Conservation (phyloP, 2,113 vertebrate genomes). For the Bos indicus region DNA sequence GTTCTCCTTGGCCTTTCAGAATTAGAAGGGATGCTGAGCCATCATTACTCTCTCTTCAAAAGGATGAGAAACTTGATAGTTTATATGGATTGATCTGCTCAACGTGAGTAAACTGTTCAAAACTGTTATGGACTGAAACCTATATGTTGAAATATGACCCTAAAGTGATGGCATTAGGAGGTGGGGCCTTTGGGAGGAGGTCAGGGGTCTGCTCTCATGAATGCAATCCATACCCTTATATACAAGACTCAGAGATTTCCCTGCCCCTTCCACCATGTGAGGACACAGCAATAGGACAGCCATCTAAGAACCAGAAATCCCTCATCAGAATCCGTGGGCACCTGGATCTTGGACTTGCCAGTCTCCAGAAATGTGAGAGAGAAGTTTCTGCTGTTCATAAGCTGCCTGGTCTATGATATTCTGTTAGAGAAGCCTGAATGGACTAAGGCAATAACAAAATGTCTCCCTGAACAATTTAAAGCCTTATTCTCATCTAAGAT, state of each 20-base stretch:
- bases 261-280: background rate
- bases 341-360: background rate
- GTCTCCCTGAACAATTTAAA: background rate
- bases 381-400: background rate
- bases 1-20: background rate
- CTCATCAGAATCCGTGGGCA: background rate
- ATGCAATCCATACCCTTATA: background rate
- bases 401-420: background rate
- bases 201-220: background rate
- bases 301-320: background rate
- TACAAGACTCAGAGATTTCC: background rate
- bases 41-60: background rate
- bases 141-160: background rate
- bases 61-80: background rate
- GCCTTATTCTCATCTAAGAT: background rate
- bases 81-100: background rate
- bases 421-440: background rate
- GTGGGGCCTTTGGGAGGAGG: background rate
- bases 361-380: background rate
- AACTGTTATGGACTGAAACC: background rate
- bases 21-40: background rate
- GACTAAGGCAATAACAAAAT: background rate
- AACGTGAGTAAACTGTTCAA: background rate
- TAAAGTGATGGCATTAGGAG: background rate
- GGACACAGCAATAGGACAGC: background rate